Evolutionary conservation across 2,888 invertebrate species (phyloP), one percentile per base, ranked within the genome.

Genomic region (Monochamus alternatus): DNA sequence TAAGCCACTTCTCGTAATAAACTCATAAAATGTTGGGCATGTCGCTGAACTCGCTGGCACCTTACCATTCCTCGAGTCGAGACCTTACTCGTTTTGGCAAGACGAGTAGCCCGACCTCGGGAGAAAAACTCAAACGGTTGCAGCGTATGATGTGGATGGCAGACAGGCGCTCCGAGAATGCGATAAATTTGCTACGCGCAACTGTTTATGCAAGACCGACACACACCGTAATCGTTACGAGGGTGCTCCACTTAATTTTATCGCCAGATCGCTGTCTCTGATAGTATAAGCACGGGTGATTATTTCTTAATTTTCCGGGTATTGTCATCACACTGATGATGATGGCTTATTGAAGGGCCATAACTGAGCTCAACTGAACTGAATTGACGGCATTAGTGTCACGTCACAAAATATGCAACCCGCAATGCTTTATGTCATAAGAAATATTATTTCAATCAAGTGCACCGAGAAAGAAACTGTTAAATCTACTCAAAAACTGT

Each of bases 31-130:
- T 52, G 14, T 43, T 59, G 47, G 75, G 14, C 55, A 75, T 75
- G 84, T 82, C 81, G 77, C 75, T 82, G 82, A 83, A 83, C 82
- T 78, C 77, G 64, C 60, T 72, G 77, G 77, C 76, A 75, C 77
- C 77, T 77, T 75, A 73, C 80, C 79, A 80, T 81, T 81, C 82
- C 78, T 78, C 73, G 78, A 81, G 81, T 78, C 73, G 78, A 81
- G 81, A 81, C 74, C 78, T 83, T 81, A 81, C 84, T 82, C 80
- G 82, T 83, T 84, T 84, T 84, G 84, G 84, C 81, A 82, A 84
- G 84, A 84, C 84, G 77, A 77, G 83, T 84, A 80, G 73, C 73
- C 60, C 76, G 73, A 66, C 75, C 71, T 75, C 75, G 67, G 47
- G 74, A 55, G 63, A 75, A 66, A 74, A 75, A 78, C 55, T 73